A percentile compares a stretch with the other conserved stretches of the same genome.
Evolutionary conservation across 2,888 invertebrate species (phyloP).

Genomic region (Bembecia ichneumoniformis): DNA sequence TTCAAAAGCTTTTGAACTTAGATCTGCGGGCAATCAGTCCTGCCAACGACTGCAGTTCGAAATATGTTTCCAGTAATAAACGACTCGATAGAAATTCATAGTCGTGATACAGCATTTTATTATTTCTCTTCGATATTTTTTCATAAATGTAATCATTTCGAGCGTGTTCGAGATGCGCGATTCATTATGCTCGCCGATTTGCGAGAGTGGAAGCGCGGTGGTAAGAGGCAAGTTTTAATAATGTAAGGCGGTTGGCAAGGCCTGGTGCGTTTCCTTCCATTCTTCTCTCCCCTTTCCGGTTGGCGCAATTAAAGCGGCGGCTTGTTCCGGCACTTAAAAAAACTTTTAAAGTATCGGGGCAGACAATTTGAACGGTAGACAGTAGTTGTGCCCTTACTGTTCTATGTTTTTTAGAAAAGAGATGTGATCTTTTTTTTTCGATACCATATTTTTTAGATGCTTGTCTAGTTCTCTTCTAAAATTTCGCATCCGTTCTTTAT

Average conservation of each 20-base stretch:
- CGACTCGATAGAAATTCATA: too few relatives aligned
- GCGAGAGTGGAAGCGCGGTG: constrained; percentile 39
- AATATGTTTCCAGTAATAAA: too few relatives aligned
- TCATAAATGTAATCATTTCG: constrained; percentile 34
- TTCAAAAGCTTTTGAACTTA: too few relatives aligned
- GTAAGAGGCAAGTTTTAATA: constrained; percentile 69
- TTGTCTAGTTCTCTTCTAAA: constrained; percentile 3
- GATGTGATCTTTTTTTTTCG: constrained; percentile 4
- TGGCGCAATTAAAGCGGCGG: constrained; percentile 67
- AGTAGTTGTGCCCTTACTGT: constrained; percentile 36
- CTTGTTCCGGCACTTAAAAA: constrained; percentile 67
- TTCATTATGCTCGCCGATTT: constrained; percentile 52
- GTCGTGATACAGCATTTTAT: too few relatives aligned
- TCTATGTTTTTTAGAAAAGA: constrained; percentile 23
- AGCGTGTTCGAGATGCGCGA: constrained; percentile 50
- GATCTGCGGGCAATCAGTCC: too few relatives aligned
- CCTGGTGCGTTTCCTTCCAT: constrained; percentile 63
- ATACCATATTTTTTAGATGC: not conserved
- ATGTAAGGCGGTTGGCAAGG: constrained; percentile 66
- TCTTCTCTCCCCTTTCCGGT: constrained; percentile 69
- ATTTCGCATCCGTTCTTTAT: too few relatives aligned
- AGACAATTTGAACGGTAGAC: constrained; percentile 46
- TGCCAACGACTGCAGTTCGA: too few relatives aligned
- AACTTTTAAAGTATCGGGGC: constrained; percentile 63
- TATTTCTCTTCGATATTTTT: not conserved